Evolutionary conservation across 2,113 vertebrate genomes (phyloP).

Genomic region (Alosa alosa): DNA sequence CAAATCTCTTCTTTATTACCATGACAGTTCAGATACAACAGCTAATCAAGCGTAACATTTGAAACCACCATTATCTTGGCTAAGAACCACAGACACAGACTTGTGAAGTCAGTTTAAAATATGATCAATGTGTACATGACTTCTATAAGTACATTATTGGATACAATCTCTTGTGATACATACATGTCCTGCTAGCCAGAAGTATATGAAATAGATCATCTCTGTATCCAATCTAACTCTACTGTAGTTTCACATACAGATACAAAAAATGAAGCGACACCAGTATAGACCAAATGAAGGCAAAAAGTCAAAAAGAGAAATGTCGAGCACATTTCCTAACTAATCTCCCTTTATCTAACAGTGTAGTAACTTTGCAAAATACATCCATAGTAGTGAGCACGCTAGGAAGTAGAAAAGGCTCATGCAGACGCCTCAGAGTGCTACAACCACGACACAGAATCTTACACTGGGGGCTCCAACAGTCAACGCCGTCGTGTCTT

Average conservation of each 20-base stretch:
- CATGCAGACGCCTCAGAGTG: slow-evolving; percentile 67
- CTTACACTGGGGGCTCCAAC: slow-evolving; percentile 69
- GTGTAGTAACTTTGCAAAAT: slow-evolving; percentile 44
- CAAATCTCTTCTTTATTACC: slow-evolving; percentile 73
- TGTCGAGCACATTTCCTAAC: slow-evolving; percentile 50
- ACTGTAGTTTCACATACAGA: slow-evolving; percentile 38
- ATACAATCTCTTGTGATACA: slow-evolving; percentile 52
- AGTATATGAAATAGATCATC: slow-evolving; percentile 64
- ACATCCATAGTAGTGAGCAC: slow-evolving; percentile 59
- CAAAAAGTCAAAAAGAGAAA: slow-evolving; percentile 55
- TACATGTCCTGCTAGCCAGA: slow-evolving; percentile 48
- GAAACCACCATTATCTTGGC: slow-evolving; percentile 65
- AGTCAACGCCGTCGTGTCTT: slow-evolving; percentile 77
- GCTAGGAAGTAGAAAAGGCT: slow-evolving; percentile 52
- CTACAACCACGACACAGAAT: slow-evolving; percentile 55
- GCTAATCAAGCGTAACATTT: slow-evolving; percentile 76
- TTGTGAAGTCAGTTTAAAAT: slow-evolving; percentile 45
- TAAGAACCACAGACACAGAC: slow-evolving; percentile 52
- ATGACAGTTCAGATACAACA: slow-evolving; percentile 73
- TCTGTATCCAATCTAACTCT: slow-evolving; percentile 58
- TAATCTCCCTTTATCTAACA: slow-evolving; percentile 48
- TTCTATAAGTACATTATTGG: slow-evolving; percentile 45
- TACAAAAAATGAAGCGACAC: slow-evolving; percentile 23
- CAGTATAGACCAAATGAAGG: slow-evolving; percentile 66
- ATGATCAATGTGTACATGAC: slow-evolving; percentile 42